These are phyloP conservation scores for Astreopora myriophthalma DNA, from an alignment of 64 coral and sea anemone genomes.

Conservation along the genomic window DNA sequence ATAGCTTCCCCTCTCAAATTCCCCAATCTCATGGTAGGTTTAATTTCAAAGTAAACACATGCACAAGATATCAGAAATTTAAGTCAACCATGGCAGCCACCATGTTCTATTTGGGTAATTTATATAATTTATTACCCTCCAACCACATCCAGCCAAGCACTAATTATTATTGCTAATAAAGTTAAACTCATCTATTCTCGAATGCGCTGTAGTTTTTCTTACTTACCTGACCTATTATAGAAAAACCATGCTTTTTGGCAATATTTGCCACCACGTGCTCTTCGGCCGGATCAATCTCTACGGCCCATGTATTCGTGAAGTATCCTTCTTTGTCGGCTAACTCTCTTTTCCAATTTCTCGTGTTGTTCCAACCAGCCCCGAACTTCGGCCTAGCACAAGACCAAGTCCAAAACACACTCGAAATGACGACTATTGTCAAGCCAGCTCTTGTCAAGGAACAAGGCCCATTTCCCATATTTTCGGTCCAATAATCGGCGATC, in stretches of 20 bases:
- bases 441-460: constrained; percentile 40
- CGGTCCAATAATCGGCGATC: constrained; percentile 58
- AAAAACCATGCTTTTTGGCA: constrained; percentile 91
- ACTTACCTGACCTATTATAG: constrained; percentile 86
- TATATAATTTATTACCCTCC: constrained; percentile 19
- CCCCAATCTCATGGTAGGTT: neutral
- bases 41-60: constrained; percentile 27
- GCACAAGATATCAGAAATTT: neutral
- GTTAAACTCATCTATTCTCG: neutral
- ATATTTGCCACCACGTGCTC: constrained; percentile 76
- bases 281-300: constrained; percentile 84
- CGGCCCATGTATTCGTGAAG: constrained; percentile 99
- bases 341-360: constrained; percentile 84
- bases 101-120: constrained; percentile 40
- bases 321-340: constrained; percentile 93
- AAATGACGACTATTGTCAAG: constrained; percentile 21
- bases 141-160: neutral
- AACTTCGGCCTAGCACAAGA: constrained; percentile 11
- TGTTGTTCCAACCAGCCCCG: constrained; percentile 48
- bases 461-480: constrained; percentile 86
- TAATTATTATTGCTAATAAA: neutral
- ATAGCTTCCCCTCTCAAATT: neutral
- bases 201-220: neutral
- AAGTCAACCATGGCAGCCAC: constrained; percentile 39
- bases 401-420: neutral